A percentile compares a stretch with the other conserved stretches of the same genome.
These are phyloP conservation scores for Oikopleura albicans DNA, from an alignment of 23 tunicate species.

Conservation along the genomic window DNA sequence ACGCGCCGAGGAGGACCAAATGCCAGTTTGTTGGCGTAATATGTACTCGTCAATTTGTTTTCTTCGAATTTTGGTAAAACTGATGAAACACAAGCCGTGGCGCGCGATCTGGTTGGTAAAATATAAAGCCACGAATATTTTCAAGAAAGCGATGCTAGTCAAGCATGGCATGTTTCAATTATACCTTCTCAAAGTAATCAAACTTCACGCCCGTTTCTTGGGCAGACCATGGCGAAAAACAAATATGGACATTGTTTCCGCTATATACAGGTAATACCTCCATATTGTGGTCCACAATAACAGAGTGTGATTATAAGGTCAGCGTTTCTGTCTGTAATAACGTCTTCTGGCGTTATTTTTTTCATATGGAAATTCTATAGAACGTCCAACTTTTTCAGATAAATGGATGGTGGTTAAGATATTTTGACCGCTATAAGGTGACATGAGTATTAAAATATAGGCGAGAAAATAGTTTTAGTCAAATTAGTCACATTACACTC, in stretches of 20 bases:
- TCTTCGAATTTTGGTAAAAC: constrained; percentile 64
- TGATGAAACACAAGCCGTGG: constrained; percentile 82
- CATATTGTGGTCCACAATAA: too few species aligned
- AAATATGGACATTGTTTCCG: constrained; percentile 81
- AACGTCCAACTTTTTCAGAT: too few species aligned
- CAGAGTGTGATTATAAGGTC: too few species aligned
- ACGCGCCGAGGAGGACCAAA: not conserved
- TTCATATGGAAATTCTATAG: too few species aligned
- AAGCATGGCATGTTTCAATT: constrained; percentile 82
- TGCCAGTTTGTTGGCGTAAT: constrained; percentile 63
- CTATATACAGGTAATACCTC: constrained; percentile 58
- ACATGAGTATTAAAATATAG: too few species aligned
- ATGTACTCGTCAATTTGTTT: constrained; percentile 65
- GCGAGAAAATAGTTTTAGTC: too few species aligned
- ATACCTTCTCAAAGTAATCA: constrained; percentile 73
- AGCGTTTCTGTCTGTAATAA: too few species aligned
- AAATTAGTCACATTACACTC: too few species aligned
- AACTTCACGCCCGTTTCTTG: constrained; percentile 70
- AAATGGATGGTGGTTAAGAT: too few species aligned
- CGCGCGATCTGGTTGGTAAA: constrained; percentile 90
- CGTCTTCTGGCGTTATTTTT: too few species aligned
- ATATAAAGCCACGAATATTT: constrained; percentile 76
- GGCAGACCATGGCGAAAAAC: constrained; percentile 83
- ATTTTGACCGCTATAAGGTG: too few species aligned
- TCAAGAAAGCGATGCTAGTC: constrained; percentile 68